A percentile compares a stretch with the other conserved stretches of the same genome.
These are phyloP conservation scores for Harpalus rufipes DNA, from an alignment of 2,888 invertebrate species.

Conservation along the genomic window DNA sequence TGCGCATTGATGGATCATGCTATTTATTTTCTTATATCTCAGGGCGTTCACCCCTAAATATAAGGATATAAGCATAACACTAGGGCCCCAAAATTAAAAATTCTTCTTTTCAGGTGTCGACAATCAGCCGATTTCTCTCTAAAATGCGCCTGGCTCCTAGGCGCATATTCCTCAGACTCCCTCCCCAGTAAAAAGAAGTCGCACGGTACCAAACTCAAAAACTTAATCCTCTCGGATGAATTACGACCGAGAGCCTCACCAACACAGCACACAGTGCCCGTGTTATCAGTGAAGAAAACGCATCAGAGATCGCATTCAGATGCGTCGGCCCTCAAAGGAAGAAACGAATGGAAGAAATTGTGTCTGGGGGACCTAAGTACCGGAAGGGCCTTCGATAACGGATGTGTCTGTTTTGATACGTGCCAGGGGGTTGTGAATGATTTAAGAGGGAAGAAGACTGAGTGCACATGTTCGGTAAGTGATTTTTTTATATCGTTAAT, in stretches of 20 bases:
- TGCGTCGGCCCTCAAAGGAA: constrained; percentile 83
- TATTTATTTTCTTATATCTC: too few species aligned
- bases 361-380: constrained; percentile 94
- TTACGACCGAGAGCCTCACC: constrained; percentile 72
- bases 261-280: constrained; percentile 71
- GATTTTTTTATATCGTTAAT: too few species aligned
- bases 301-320: constrained; percentile 91
- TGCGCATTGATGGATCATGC: too few species aligned
- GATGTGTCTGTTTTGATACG: constrained; percentile 94
- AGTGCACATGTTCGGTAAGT: constrained; percentile 87
- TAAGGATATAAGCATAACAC: too few species aligned
- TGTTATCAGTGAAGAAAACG: constrained; percentile 83
- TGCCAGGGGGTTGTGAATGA: constrained; percentile 89
- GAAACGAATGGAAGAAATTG: constrained; percentile 77
- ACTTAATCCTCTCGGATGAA: constrained; percentile 86
- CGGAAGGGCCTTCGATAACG: constrained; percentile 97
- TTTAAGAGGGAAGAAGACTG: constrained; percentile 86
- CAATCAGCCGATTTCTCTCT: constrained; percentile 97
- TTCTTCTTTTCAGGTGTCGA: constrained; percentile 85
- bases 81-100: background rate
- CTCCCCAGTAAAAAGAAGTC: constrained; percentile 85
- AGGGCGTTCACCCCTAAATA: too few species aligned
- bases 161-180: constrained; percentile 92
- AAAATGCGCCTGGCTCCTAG: constrained; percentile 96
- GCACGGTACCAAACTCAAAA: constrained; percentile 86